Base-by-base conservation (phyloP, 2,888 invertebrate species). In the Aleiodes testaceus region DNA sequence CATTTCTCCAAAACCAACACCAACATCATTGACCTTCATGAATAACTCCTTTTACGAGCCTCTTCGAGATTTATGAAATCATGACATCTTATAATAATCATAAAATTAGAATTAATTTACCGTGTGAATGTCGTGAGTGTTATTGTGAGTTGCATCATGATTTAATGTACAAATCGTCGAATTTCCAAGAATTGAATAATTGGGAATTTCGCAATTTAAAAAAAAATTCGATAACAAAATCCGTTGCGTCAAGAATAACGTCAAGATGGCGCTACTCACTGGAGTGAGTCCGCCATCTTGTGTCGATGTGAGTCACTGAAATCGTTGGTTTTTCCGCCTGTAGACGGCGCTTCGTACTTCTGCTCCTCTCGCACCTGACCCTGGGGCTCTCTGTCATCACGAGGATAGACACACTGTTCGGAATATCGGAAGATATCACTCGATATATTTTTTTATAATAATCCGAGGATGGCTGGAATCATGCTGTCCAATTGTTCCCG, bases 401-500 rank as follows among this genome's bases (percentile, higher is more conserved):
- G 77, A 74, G 72, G 55, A 67, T 52, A 66, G 71, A 70, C 22
- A 68, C 66, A 70, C 66, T 69, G 63, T 69, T 20, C 7, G 45
- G 47, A 63, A 6, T 45, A 59, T 22, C 11, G 4, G 7, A 20
- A 63, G 45, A 45, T 52, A 16, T 67, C 6, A 45, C 44, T 45
- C 61, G 22, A 50, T 22, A 12, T 26, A 36, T 36, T 36, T 36
- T 36, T 7, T 36, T 36, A 9, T 6, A 9, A 9, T 53, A 16
- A 59, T 52, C 74, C 72, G 75, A 85, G 83, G 83, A 85, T 86
- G 83, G 81, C 82, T 81, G 86, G 83, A 30, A 72, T 68, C 79
- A 86, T 87, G 82, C 80, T 87, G 79, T 85, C 85, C 79, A 85
- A 85, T 74, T 87, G 82, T 80, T 81, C 85, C 80, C 84, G 86